Conservation (phyloP, 1,140 invertebrate species). For the Varroa destructor region DNA sequence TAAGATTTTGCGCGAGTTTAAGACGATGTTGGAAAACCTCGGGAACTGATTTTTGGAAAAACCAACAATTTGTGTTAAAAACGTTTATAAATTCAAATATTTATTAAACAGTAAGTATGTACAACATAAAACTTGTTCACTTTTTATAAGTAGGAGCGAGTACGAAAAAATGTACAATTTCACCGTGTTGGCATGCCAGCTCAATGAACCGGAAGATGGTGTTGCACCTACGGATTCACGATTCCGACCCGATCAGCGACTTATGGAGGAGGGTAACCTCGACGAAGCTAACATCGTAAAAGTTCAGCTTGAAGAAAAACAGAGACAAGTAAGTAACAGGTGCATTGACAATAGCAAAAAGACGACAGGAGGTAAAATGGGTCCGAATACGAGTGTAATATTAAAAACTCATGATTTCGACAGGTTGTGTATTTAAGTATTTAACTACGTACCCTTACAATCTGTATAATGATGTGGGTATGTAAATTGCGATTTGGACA, state of each 20-base stretch:
- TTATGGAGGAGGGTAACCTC: constrained; percentile 93
- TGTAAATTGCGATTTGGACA: too few species aligned
- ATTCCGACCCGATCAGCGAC: constrained; percentile 80
- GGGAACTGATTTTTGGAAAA: constrained; percentile 21
- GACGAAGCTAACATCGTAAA: constrained; percentile 91
- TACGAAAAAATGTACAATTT: constrained; percentile 79
- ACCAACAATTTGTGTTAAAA: background rate
- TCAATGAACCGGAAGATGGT: constrained; percentile 83
- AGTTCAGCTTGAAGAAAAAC: constrained; percentile 79
- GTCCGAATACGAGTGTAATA: background rate
- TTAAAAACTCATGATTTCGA: constrained; percentile 39
- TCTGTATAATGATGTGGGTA: too few species aligned
- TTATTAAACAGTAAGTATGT: too few species aligned
- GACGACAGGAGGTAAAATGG: constrained; percentile 34
- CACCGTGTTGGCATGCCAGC: constrained; percentile 79
- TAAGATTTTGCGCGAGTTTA: background rate
- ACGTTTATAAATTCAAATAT: background rate
- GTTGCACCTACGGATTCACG: constrained; percentile 90
- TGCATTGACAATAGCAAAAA: too few species aligned
- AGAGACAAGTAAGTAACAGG: constrained; percentile 44
- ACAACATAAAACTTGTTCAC: background rate
- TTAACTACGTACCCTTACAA: too few species aligned
- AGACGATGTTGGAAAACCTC: background rate
- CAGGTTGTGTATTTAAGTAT: too few species aligned
- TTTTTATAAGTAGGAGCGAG: constrained; percentile 47